Evolutionary conservation across 2,888 invertebrate genomes (phyloP).

Genomic region (Drosophila glabriapex): DNA sequence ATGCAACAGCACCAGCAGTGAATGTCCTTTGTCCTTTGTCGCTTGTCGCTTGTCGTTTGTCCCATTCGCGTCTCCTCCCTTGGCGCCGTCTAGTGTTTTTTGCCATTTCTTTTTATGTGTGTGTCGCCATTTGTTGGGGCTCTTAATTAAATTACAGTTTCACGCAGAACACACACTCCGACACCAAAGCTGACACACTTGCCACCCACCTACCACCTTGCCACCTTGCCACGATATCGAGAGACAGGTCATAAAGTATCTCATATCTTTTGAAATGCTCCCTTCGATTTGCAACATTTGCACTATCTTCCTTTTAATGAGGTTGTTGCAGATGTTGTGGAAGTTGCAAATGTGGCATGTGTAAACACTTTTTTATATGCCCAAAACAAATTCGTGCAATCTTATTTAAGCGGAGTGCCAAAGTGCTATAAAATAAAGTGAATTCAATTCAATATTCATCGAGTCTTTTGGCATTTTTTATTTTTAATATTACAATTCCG

Average conservation of each 20-base stretch:
- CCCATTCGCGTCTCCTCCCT: conserved; percentile 28
- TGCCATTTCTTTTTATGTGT: conserved; percentile 41
- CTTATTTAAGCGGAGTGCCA: neutral
- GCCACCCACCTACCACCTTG: neutral
- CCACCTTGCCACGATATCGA: neutral
- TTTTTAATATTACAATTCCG: neutral
- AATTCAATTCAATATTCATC: neutral
- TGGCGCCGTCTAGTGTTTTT: conserved; percentile 62
- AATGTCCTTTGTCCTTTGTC: conserved; percentile 38
- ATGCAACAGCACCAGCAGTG: conserved; percentile 9
- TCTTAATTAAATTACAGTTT: conserved; percentile 75
- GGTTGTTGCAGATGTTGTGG: neutral
- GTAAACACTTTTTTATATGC: neutral
- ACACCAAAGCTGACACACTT: conserved; percentile 3
- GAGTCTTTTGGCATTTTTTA: neutral
- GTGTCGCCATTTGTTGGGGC: conserved; percentile 41
- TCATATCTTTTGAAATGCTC: conserved; percentile 21
- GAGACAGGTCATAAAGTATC: neutral
- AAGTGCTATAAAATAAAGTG: neutral
- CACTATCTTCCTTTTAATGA: conserved; percentile 3
- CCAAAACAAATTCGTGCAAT: neutral
- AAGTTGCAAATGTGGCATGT: neutral
- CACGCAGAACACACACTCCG: conserved; percentile 12
- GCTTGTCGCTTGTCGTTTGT: neutral
- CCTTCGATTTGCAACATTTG: conserved; percentile 26